Evolutionary conservation across 2,113 vertebrate genomes (phyloP), one percentile per base, ranked within the genome.

Genomic region (Hucho hucho): DNA sequence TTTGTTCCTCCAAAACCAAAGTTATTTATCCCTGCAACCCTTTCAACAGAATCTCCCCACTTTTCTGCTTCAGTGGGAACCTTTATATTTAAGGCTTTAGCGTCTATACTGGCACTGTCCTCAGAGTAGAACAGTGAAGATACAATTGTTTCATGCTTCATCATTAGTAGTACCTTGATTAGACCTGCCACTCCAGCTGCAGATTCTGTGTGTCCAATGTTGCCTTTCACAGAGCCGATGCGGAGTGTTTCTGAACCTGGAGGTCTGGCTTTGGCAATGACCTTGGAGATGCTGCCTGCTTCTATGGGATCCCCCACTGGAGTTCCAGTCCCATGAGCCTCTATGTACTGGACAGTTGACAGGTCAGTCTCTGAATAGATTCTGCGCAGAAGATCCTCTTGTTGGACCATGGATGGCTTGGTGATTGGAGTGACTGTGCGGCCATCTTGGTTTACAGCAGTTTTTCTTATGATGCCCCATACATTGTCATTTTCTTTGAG

Each of bases 121-220:
- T 93, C 91, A 0, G 94, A 91, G 85, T 94, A 96, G 81, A 94
- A 94, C 72, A 96, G 74, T 3, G 95, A 93, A 3, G 96, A 95
- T 47, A 95, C 95, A 72, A 96, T 93, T 46, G 91, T 94, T 67
- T 87, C 86, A 43, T 96, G 87, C 70, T 92, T 93, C 93, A 96
- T 95, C 95, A 97, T 96, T 24, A 97, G 79, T 3, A 97, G 94
- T 71, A 97, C 94, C 90, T 96, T 97, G 77, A 97, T 96, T 18
- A 97, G 88, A 46, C 87, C 94, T 0, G 95, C 95, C 66, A 95
- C 91, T 74, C 95, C 95, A 2, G 95, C 93, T 29, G 95, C 95
- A 25, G 95, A 96, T 84, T 96, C 94, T 0, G 94, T 94, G 76
- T 96, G 95, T 72, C 95, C 94, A 69, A 95, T 94, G 80, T 96